Base-by-base conservation (phyloP, 1,140 invertebrate genomes). In the Nephila pilipes region DNA sequence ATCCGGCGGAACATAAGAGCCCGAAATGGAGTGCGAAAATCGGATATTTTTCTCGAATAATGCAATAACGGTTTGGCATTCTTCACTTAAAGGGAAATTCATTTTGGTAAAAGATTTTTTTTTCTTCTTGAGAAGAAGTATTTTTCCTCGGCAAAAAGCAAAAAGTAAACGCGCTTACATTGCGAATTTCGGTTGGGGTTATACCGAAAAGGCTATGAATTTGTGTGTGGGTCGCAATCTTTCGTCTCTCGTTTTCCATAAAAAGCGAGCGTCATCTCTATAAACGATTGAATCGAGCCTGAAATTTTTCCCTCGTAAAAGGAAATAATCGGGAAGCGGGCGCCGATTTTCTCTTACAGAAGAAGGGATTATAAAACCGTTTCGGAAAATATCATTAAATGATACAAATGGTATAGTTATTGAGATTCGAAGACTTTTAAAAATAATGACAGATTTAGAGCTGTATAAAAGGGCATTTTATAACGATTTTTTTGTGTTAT, bases 1-100 rank as follows among this genome's bases (percentile, higher is more conserved):
- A 87, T 63, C 85, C 57, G n/a, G 55, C 57, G 57, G 25, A 87
- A 87, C 85, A 87, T 63, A 87, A 87, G 60, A 87, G 85, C 54
- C 6, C 54, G 85, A 57, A 87, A 87, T 87, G 85, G 54, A 60
- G 85, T 87, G 85, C 85, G 32, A 87, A 87, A 54, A 60, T 57
- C 55, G 54, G 85, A 87, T 87, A 87, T 63, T 57, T 63, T 36
- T 38, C 57, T 22, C 85, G 46, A 87, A 87, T 87, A 25, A 38
- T 36, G 85, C 85, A 87, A 87, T 87, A 87, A 87, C 85, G 57
- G 85, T 58, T 63, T 36, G 85, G 55, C 20, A 60, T 22, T 60
- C 57, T 60, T 87, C 54, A 57, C 57, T 87, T 60, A 87, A 87
- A n/a, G 85, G 46, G 25, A 36, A 87, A 58, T 87, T 87, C 85